Conservation (phyloP, 2,888 invertebrate species). For the Aphrophora alni region DNA sequence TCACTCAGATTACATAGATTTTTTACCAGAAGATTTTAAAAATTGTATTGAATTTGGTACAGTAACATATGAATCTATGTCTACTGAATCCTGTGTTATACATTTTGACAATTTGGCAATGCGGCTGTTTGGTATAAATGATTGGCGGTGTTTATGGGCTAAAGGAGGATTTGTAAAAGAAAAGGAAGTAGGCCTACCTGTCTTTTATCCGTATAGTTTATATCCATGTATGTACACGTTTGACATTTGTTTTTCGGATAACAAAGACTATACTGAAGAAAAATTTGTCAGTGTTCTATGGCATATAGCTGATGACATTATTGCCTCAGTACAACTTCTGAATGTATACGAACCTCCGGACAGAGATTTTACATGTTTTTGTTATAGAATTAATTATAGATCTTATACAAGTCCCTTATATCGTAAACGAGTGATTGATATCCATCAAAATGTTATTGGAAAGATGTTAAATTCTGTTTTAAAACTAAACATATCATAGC, state of each 20-base stretch:
- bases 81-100: background rate
- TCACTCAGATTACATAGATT: background rate
- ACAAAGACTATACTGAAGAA: constrained; percentile 47
- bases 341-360: constrained; percentile 53
- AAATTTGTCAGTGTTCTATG: constrained; percentile 54
- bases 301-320: constrained; percentile 55
- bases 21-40: background rate
- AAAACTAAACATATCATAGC: constrained; percentile 2
- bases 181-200: background rate
- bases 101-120: constrained; percentile 21
- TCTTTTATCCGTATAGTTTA: constrained; percentile 37
- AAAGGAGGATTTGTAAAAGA: background rate
- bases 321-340: constrained; percentile 54
- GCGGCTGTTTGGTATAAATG: constrained; percentile 32
- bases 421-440: constrained; percentile 54
- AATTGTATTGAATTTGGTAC: background rate
- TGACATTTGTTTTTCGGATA: constrained; percentile 55
- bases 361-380: constrained; percentile 52
- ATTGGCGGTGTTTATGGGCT: constrained; percentile 40
- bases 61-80: background rate
- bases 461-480: constrained; percentile 50
- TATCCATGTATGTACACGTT: constrained; percentile 53
- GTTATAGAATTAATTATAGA: constrained; percentile 57
- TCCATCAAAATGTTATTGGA: constrained; percentile 56
- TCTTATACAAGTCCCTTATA: constrained; percentile 55